Conservation (phyloP, 2,113 vertebrate species). For the Caloenas nicobarica region DNA sequence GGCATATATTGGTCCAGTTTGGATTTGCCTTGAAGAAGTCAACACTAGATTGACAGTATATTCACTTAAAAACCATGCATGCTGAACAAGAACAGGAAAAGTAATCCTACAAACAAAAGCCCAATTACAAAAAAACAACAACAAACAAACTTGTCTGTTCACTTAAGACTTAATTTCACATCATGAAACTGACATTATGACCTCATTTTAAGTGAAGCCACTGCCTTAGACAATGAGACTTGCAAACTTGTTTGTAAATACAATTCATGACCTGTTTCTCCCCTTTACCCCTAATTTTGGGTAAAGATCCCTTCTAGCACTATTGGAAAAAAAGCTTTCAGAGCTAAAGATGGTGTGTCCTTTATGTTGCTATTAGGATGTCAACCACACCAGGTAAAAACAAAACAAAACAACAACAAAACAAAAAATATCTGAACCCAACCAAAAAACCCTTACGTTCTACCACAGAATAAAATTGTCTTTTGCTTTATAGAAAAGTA, state of each 20-base stretch:
- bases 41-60: neutral
- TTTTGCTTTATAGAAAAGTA: neutral
- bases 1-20: neutral
- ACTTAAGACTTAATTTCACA: neutral
- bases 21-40: neutral
- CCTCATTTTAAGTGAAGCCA: neutral
- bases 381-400: neutral
- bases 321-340: neutral
- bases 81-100: neutral
- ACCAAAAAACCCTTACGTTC: fast-evolving
- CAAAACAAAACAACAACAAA: neutral
- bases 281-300: neutral
- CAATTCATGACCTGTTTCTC: neutral
- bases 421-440: neutral
- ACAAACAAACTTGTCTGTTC: neutral
- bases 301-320: neutral
- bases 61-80: neutral
- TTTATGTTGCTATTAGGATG: neutral
- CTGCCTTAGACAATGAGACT: neutral
- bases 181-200: neutral
- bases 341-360: neutral
- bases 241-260: neutral
- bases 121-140: neutral
- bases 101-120: neutral
- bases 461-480: neutral